A percentile compares a stretch with the other conserved stretches of the same genome.
phyloP scores from a whole-genome alignment of 2,888 invertebrate genomes.

The Oxytorus armatus region DNA sequence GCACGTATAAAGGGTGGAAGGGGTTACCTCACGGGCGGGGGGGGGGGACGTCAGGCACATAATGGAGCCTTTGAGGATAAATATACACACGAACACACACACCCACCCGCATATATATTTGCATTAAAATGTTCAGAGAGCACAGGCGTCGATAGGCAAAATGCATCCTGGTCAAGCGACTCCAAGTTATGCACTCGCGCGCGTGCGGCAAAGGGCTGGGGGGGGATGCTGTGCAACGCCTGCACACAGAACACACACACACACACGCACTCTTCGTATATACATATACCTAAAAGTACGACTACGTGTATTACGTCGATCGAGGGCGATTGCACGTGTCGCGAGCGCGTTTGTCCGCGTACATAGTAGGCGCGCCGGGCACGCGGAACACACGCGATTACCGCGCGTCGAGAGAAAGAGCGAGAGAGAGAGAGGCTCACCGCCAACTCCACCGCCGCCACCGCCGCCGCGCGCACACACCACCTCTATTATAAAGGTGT shows the following conservation, averaged over 20 bases:
- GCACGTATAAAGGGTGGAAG: slow-evolving; percentile 25
- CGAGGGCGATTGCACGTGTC: slow-evolving; percentile 79
- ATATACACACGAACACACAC: background rate
- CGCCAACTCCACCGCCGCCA: slow-evolving; percentile 70
- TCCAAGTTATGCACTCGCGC: slow-evolving; percentile 44
- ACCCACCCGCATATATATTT: background rate
- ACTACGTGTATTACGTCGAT: slow-evolving; percentile 74
- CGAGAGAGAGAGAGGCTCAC: slow-evolving; percentile 63
- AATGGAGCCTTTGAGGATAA: background rate
- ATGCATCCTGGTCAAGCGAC: slow-evolving; percentile 61
- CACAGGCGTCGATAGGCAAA: slow-evolving; percentile 35
- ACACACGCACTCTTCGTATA: slow-evolving; percentile 16
- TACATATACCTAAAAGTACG: slow-evolving; percentile 29
- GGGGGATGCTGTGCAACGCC: slow-evolving; percentile 4
- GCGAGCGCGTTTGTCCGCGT: slow-evolving; percentile 70
- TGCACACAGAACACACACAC: background rate
- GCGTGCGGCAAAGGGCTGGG: slow-evolving; percentile 30
- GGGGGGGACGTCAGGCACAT: background rate
- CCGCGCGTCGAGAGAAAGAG: slow-evolving; percentile 62
- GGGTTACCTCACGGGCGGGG: too few relatives aligned
- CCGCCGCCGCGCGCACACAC: slow-evolving; percentile 58
- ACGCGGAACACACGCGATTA: slow-evolving; percentile 78
- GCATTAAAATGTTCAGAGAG: slow-evolving; percentile 2
- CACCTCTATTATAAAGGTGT: slow-evolving; percentile 76
- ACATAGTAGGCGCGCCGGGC: slow-evolving; percentile 77